phyloP scores from a whole-genome alignment of 2,797 vertebrate genomes.

The Chelonia mydas region DNA sequence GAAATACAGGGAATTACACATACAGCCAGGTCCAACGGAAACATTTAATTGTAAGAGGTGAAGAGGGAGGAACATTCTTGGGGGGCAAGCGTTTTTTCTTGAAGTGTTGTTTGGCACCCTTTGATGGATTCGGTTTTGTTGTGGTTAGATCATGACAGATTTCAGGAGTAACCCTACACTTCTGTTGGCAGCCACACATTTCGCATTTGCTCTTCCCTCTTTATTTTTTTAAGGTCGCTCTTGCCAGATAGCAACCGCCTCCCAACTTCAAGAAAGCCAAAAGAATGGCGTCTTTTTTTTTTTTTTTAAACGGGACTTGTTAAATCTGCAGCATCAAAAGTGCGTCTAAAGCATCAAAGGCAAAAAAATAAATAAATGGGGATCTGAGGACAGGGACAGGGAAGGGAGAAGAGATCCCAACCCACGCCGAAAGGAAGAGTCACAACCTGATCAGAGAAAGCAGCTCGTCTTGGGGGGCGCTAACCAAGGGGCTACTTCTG shows the following conservation, averaged over 20 bases:
- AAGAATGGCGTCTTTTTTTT: neutral
- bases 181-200: neutral
- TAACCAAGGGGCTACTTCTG: neutral
- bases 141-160: neutral
- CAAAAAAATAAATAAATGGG: neutral
- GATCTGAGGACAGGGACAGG: neutral
- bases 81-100: neutral
- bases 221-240: conserved; percentile 4
- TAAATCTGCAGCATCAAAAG: neutral
- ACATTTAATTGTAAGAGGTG: neutral
- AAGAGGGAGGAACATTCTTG: neutral
- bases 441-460: neutral
- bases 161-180: neutral
- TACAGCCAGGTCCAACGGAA: neutral
- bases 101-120: neutral
- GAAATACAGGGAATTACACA: neutral
- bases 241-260: neutral
- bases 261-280: conserved; percentile 11
- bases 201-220: conserved; percentile 32
- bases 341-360: neutral
- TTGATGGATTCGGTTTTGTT: neutral
- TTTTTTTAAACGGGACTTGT: neutral
- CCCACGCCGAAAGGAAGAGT: neutral
- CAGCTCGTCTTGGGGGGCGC: neutral
- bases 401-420: neutral